A percentile compares a stretch with the other conserved stretches of the same genome.
Evolutionary conservation across 1,140 invertebrate genomes (phyloP).

Genomic region (Drosophila pectinifera): DNA sequence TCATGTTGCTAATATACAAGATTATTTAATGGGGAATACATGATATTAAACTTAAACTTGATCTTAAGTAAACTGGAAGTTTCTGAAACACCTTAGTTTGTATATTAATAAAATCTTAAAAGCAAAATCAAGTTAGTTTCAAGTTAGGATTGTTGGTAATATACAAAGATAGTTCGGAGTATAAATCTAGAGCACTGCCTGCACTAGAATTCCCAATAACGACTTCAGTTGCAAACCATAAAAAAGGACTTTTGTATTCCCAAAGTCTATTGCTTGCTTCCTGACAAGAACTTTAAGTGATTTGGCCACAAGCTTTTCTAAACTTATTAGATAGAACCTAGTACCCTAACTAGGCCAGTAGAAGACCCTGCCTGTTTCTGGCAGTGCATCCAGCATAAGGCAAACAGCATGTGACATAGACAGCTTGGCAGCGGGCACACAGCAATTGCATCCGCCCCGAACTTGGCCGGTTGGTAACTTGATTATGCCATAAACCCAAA

Average conservation of each 20-base stretch:
- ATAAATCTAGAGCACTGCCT: too few species aligned
- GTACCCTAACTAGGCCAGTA: not conserved
- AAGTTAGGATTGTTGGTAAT: too few species aligned
- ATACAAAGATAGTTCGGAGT: too few species aligned
- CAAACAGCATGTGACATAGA: constrained; percentile 70
- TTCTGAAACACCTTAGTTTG: too few species aligned
- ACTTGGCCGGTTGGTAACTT: constrained; percentile 62
- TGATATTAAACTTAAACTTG: not conserved
- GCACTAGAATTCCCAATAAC: not conserved
- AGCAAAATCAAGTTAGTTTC: not conserved
- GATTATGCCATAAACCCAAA: constrained; percentile 75
- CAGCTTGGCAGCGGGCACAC: constrained; percentile 59
- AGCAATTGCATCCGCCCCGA: constrained; percentile 64
- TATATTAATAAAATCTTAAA: not conserved
- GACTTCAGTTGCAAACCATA: not conserved
- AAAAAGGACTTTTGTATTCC: too few species aligned
- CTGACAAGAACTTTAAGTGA: too few species aligned
- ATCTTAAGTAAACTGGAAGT: too few species aligned
- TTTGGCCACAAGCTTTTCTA: not conserved
- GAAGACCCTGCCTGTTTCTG: not conserved
- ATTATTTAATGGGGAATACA: not conserved
- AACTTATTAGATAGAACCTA: not conserved
- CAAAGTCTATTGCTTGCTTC: not conserved
- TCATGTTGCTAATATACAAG: not conserved
- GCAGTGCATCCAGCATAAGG: constrained; percentile 34